Evolutionary conservation across 2,113 vertebrate genomes (phyloP).

Genomic region (Tor tambroides): DNA sequence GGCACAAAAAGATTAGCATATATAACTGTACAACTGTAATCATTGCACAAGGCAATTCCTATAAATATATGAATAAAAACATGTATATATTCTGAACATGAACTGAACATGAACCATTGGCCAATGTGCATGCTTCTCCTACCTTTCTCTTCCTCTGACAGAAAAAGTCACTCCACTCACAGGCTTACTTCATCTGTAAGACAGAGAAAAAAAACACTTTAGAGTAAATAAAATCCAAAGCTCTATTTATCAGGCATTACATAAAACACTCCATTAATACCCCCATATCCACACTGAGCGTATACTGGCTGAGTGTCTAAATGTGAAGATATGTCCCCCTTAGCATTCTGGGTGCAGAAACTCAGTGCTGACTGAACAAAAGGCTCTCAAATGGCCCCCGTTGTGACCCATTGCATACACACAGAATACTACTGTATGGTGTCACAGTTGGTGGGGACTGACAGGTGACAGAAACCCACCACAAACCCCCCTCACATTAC

Average conservation of each 20-base stretch:
- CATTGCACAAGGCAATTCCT: background rate
- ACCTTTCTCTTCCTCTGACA: constrained; percentile 76
- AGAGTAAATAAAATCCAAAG: constrained; percentile 67
- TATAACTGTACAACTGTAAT: background rate
- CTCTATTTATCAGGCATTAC: constrained; percentile 60
- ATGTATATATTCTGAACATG: background rate
- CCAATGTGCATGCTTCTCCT: constrained; percentile 73
- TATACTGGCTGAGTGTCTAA: constrained; percentile 6
- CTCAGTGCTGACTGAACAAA: background rate
- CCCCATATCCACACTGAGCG: constrained; percentile 50
- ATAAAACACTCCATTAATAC: constrained; percentile 51
- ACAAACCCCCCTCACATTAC: constrained; percentile 42
- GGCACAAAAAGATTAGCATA: background rate
- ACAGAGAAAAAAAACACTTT: constrained; percentile 56
- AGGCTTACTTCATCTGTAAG: constrained; percentile 77
- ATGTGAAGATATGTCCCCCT: constrained; percentile 20
- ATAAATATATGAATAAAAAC: background rate
- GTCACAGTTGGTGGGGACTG: constrained; percentile 37
- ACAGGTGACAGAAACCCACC: constrained; percentile 58
- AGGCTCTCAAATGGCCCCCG: constrained; percentile 29
- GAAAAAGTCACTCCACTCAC: constrained; percentile 69
- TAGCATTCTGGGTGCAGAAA: constrained; percentile 11
- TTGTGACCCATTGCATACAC: constrained; percentile 32
- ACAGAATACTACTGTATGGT: constrained; percentile 28
- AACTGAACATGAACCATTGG: background rate